Evolutionary conservation across 2,888 invertebrate genomes (phyloP).

Genomic region (Petrophora chlorosata): DNA sequence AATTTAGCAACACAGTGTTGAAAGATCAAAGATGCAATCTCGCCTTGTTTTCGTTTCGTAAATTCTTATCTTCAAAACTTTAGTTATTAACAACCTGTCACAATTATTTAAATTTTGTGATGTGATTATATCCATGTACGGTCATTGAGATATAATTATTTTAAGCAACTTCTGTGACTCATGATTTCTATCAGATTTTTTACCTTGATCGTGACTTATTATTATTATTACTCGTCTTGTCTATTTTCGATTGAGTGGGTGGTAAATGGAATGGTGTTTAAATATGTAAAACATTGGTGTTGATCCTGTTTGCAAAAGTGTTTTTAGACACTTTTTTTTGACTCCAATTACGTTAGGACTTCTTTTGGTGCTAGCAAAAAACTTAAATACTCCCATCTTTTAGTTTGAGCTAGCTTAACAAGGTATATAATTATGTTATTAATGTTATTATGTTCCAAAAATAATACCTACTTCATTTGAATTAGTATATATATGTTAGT

Average conservation of each 20-base stretch:
- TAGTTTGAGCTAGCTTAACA: too few species aligned
- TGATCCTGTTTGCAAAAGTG: too few species aligned
- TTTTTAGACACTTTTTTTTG: background rate
- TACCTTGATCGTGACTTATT: conserved; percentile 28
- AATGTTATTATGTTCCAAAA: too few species aligned
- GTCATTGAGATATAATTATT: background rate
- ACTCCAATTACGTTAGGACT: too few species aligned
- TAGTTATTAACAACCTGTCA: background rate
- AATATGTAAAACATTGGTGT: too few species aligned
- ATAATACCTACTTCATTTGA: too few species aligned
- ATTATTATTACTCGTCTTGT: conserved; percentile 14
- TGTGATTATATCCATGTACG: background rate
- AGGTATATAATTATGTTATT: too few species aligned
- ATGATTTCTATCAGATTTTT: conserved; percentile 7
- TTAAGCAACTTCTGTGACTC: conserved; percentile 19
- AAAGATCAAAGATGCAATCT: background rate
- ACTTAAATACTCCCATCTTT: too few species aligned
- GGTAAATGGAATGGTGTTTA: conserved; percentile 10
- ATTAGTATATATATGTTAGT: too few species aligned
- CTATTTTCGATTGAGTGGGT: conserved; percentile 19
- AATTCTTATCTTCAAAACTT: background rate
- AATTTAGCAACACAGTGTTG: background rate
- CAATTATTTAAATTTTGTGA: background rate
- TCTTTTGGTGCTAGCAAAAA: too few species aligned
- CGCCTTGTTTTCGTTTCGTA: background rate